These are phyloP conservation scores for Neoscelio sp. DNA, from an alignment of 2,888 invertebrate species.

Conservation along the genomic window DNA sequence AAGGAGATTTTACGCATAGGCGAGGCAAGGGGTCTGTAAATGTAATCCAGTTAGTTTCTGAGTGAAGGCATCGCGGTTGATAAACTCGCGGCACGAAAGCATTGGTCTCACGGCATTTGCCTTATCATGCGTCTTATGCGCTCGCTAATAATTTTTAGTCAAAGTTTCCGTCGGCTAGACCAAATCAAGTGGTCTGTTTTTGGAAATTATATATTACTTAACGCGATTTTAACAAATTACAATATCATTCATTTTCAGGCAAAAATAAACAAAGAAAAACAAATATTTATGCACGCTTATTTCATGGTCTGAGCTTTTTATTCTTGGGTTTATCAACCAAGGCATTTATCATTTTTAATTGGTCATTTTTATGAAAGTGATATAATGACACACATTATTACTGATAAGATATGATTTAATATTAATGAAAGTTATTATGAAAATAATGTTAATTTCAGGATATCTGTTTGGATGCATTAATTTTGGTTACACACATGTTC, in stretches of 20 bases:
- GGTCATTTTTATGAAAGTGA: background rate
- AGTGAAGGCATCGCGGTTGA: conserved; percentile 71
- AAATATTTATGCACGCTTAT: no score
- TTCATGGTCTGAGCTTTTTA: no score
- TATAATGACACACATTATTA: conserved; percentile 3
- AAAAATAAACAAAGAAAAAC: no score
- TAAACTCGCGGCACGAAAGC: conserved; percentile 71
- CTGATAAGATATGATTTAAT: background rate
- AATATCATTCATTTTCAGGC: background rate
- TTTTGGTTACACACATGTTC: background rate
- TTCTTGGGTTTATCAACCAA: no score
- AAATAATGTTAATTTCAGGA: no score
- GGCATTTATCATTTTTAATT: background rate
- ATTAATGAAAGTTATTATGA: conserved; percentile 1
- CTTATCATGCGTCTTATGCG: conserved; percentile 64
- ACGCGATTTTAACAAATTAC: conserved; percentile 2
- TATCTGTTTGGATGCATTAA: no score
- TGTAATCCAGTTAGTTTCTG: conserved; percentile 72
- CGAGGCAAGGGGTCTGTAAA: conserved; percentile 64
- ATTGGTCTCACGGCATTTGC: conserved; percentile 68
- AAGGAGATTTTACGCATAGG: conserved; percentile 28
- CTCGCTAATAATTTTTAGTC: conserved; percentile 27
- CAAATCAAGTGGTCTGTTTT: conserved; percentile 2
- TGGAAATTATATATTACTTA: conserved; percentile 15
- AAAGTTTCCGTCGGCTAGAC: background rate